phyloP scores from a whole-genome alignment of 2,797 vertebrate species.

The Microctenopoma stevenorrisi region DNA sequence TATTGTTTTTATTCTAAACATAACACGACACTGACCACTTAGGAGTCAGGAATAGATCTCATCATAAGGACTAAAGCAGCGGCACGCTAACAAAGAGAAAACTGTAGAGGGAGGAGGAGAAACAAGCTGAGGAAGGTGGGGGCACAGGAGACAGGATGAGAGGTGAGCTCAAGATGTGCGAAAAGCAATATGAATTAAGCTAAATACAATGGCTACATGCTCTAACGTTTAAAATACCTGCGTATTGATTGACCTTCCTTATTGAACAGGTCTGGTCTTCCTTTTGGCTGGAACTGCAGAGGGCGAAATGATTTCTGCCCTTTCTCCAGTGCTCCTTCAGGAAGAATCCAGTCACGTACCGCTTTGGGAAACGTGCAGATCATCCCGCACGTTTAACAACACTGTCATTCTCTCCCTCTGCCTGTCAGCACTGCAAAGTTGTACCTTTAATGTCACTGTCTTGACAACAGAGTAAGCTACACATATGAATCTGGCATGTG shows the following conservation, averaged over 20 bases:
- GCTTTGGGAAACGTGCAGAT: conserved; percentile 39
- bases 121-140: neutral
- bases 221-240: conserved; percentile 47
- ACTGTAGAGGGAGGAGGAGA: neutral
- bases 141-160: conserved; percentile 30
- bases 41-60: conserved; percentile 50
- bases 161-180: conserved; percentile 22
- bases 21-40: conserved; percentile 26
- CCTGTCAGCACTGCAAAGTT: conserved; percentile 32
- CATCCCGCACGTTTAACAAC: conserved; percentile 35
- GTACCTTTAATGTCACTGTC: conserved; percentile 10
- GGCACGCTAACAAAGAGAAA: conserved; percentile 39
- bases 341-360: conserved; percentile 27
- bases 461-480: neutral
- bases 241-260: conserved; percentile 47
- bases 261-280: conserved; percentile 35
- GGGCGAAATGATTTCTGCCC: conserved; percentile 46
- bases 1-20: conserved; percentile 16
- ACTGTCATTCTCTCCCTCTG: conserved; percentile 30
- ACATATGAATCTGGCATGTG: neutral
- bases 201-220: conserved; percentile 40
- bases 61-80: conserved; percentile 29
- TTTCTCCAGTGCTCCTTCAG: conserved; percentile 42
- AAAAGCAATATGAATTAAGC: conserved; percentile 48
- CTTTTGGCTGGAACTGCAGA: conserved; percentile 32